Evolutionary conservation across 2,113 vertebrate genomes (phyloP).

Genomic region (Paramormyrops kingsleyae): DNA sequence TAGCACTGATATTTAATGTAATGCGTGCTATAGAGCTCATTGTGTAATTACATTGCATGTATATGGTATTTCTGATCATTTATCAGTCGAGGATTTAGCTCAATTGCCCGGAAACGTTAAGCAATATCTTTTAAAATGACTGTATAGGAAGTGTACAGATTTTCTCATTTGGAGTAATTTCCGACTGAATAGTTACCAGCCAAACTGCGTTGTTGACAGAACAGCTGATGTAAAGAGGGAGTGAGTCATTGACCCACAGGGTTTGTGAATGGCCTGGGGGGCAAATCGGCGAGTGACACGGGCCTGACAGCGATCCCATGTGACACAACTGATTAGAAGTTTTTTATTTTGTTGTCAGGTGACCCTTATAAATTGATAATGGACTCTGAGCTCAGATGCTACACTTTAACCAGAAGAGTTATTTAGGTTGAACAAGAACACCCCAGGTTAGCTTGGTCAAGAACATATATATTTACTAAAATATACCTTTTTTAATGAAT

Average conservation of each 20-base stretch:
- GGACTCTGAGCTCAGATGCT: background rate
- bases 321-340: background rate
- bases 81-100: background rate
- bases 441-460: background rate
- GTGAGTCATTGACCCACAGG: background rate
- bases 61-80: background rate
- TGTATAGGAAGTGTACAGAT: background rate
- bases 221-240: background rate
- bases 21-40: background rate
- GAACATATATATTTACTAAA: background rate
- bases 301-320: background rate
- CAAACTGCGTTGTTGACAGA: background rate
- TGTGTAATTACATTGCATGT: background rate
- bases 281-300: background rate
- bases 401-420: background rate
- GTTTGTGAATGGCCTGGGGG: background rate
- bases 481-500: background rate
- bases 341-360: background rate
- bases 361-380: background rate
- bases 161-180: background rate
- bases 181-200: background rate
- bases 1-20: slow-evolving; percentile 1
- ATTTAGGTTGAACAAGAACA: background rate
- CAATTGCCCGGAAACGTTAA: background rate
- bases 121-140: background rate